Conservation (phyloP, 1,140 invertebrate genomes). For the Trichonephila clavata region DNA sequence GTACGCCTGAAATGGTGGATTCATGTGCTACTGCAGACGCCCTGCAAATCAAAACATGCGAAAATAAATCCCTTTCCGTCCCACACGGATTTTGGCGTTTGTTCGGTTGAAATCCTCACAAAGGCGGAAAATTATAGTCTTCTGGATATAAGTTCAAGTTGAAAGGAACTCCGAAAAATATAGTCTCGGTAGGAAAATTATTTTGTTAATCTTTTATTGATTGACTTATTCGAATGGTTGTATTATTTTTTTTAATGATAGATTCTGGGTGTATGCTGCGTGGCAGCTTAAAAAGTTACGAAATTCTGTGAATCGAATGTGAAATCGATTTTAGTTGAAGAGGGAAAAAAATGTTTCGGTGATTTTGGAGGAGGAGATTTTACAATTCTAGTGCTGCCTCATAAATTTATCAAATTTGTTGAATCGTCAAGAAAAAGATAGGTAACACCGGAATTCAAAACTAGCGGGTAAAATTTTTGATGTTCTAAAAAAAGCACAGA, state of each 20-base stretch:
- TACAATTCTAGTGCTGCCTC: neutral
- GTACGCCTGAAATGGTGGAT: neutral
- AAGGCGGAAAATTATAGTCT: neutral
- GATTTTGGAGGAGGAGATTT: too few species aligned
- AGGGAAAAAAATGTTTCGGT: too few species aligned
- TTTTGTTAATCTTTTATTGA: neutral
- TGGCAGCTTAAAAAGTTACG: neutral
- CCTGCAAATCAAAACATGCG: neutral
- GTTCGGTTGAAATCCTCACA: neutral
- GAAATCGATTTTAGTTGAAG: too few species aligned
- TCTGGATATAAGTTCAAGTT: neutral
- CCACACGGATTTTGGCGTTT: neutral
- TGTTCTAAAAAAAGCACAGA: too few species aligned
- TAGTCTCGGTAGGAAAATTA: neutral
- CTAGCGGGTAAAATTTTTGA: too few species aligned
- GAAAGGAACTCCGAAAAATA: neutral
- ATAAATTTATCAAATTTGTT: too few species aligned
- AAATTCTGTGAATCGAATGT: too few species aligned
- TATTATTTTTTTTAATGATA: neutral
- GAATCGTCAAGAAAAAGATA: too few species aligned
- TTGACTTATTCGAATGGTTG: neutral
- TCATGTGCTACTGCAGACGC: neutral
- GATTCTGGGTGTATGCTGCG: neutral
- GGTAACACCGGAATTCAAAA: too few species aligned
- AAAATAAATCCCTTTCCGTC: constrained; percentile 10